Percentiles rank a stretch among this genome's conserved stretches.
These are phyloP conservation scores for Aspidiotus destructor DNA, from an alignment of 2,888 invertebrate species.

Conservation along the genomic window DNA sequence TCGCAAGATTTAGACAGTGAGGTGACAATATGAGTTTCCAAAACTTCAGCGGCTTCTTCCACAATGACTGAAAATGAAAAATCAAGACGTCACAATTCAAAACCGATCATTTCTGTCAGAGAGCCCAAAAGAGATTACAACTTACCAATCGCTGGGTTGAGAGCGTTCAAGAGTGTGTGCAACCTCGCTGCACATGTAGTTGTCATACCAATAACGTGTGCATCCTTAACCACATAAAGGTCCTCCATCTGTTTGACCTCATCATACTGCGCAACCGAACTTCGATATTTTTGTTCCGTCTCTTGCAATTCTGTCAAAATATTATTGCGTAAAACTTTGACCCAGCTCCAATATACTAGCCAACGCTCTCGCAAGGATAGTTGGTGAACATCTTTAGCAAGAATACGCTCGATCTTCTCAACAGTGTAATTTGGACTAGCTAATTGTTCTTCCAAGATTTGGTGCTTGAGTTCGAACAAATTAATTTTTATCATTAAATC, in stretches of 20 bases:
- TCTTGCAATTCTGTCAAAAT: not conserved
- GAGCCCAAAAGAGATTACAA: not conserved
- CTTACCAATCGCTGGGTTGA: constrained; percentile 44
- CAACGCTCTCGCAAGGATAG: not conserved
- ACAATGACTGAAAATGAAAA: constrained; percentile 46
- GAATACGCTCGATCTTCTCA: too few relatives aligned
- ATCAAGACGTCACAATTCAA: not conserved
- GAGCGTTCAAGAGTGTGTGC: constrained; percentile 51
- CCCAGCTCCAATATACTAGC: not conserved
- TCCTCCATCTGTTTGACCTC: constrained; percentile 51
- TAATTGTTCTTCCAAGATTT: too few relatives aligned
- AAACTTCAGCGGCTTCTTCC: constrained; percentile 81
- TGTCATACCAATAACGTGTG: constrained; percentile 60
- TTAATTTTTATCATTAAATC: too few relatives aligned
- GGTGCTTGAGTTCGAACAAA: too few relatives aligned
- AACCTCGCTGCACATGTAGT: constrained; percentile 65
- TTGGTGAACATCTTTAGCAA: not conserved
- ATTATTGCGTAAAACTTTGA: not conserved
- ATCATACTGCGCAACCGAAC: constrained; percentile 43
- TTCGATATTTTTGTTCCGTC: not conserved
- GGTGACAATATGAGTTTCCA: constrained; percentile 72
- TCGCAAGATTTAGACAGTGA: constrained; percentile 61
- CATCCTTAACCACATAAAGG: constrained; percentile 41
- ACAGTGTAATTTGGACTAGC: too few relatives aligned
- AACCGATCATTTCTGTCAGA: not conserved